Conservation (phyloP, 2,888 invertebrate species). For the Stegana nigrithorax region DNA sequence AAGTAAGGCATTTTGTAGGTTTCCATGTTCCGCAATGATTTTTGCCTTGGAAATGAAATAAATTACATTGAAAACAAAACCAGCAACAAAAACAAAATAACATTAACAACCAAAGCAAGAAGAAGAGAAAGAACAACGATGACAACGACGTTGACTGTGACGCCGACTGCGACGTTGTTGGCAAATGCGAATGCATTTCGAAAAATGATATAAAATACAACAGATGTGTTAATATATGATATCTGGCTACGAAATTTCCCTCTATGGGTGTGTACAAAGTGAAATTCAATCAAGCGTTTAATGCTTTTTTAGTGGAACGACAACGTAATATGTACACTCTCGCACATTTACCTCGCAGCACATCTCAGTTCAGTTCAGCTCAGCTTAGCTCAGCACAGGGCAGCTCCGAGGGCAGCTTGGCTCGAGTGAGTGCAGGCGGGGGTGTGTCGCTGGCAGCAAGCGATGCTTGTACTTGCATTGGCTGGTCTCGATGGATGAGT, state of each 20-base stretch:
- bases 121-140: background rate
- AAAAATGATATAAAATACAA: constrained; percentile 17
- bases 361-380: background rate
- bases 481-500: no score
- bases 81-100: constrained; percentile 29
- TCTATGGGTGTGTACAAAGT: constrained; percentile 40
- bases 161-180: no score
- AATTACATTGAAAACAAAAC: constrained; percentile 27
- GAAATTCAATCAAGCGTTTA: constrained; percentile 65
- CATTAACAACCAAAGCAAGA: background rate
- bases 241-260: no score
- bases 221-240: constrained; percentile 32
- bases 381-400: background rate
- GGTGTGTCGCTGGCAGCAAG: constrained; percentile 31
- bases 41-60: constrained; percentile 51
- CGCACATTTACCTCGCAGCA: no score
- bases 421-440: constrained; percentile 22
- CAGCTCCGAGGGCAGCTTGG: background rate
- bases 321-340: constrained; percentile 47
- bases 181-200: background rate
- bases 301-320: constrained; percentile 55
- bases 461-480: constrained; percentile 35
- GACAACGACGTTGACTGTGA: background rate
- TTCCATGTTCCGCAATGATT: constrained; percentile 38
- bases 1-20: constrained; percentile 49